phyloP scores from a whole-genome alignment of 2,888 invertebrate genomes.

The Erebia aethiops region DNA sequence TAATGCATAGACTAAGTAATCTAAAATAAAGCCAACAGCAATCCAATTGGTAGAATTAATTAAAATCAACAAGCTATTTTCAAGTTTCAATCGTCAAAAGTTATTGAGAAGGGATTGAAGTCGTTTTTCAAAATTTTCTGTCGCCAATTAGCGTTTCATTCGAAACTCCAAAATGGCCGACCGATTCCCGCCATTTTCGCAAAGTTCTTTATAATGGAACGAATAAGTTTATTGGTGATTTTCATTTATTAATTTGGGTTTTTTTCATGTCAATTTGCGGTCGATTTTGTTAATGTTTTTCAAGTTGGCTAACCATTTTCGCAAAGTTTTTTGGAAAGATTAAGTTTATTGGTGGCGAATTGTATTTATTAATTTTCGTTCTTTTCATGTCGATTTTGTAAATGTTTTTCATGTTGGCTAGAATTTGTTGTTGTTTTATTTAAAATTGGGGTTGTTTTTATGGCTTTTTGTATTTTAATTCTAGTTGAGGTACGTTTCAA shows the following conservation, averaged over 20 bases:
- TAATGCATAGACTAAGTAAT: too few relatives aligned
- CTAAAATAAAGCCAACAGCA: background rate
- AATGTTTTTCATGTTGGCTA: background rate
- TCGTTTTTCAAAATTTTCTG: constrained; percentile 19
- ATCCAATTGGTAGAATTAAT: constrained; percentile 12
- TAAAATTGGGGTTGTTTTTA: background rate
- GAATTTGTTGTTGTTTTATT: background rate
- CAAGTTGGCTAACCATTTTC: background rate
- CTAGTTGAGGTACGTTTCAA: too few relatives aligned
- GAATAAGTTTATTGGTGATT: constrained; percentile 8
- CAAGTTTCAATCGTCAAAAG: constrained; percentile 22
- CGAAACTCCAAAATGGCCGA: constrained; percentile 19
- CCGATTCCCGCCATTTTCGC: constrained; percentile 15
- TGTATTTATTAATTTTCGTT: constrained; percentile 11
- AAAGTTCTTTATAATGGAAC: constrained; percentile 18
- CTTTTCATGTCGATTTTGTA: constrained; percentile 13
- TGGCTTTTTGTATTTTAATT: background rate
- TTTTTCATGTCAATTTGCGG: constrained; percentile 17
- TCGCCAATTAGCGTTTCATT: constrained; percentile 34
- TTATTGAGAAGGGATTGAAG: constrained; percentile 16
- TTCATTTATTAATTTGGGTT: constrained; percentile 13
- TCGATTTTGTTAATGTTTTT: background rate
- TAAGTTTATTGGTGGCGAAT: constrained; percentile 9
- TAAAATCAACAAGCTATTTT: constrained; percentile 13
- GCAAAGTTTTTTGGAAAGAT: constrained; percentile 19